A percentile compares a stretch with the other conserved stretches of the same genome.
Evolutionary conservation across 2,888 invertebrate genomes (phyloP).

Genomic region (Drosophila anomalipes): DNA sequence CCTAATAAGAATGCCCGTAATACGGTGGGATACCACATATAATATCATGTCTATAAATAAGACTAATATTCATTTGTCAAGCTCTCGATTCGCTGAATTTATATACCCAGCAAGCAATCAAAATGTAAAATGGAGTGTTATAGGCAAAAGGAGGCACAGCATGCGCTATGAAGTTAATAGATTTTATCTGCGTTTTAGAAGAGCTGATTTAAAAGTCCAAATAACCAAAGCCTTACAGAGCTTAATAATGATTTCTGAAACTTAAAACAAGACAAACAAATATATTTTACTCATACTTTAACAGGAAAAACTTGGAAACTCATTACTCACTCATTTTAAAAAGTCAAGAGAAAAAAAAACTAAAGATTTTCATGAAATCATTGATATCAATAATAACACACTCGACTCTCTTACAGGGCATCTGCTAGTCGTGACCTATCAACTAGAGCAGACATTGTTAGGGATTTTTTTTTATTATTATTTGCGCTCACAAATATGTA

Average conservation of each 20-base stretch:
- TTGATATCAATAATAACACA: neutral
- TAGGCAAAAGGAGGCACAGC: neutral
- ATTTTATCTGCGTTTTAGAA: neutral
- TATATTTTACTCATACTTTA: neutral
- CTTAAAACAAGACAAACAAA: neutral
- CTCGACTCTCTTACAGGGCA: neutral
- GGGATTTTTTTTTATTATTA: conserved; percentile 12
- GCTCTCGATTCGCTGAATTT: conserved; percentile 44
- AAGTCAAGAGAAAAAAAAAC: neutral
- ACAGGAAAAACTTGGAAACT: neutral
- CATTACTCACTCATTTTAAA: neutral
- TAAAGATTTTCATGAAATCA: neutral
- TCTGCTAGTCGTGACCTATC: neutral
- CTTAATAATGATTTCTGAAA: neutral
- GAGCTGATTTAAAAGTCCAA: neutral
- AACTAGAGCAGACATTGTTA: conserved; percentile 1
- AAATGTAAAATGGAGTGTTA: neutral
- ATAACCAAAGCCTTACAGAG: neutral
- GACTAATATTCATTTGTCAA: conserved; percentile 37
- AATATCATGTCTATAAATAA: conserved; percentile 63
- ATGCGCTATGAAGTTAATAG: neutral
- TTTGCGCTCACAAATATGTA: conserved; percentile 48
- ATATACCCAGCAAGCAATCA: neutral
- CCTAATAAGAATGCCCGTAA: conserved; percentile 15
- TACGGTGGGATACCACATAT: conserved; percentile 53